Conservation (phyloP, 2,888 invertebrate species). For the Aricia artaxerxes region DNA sequence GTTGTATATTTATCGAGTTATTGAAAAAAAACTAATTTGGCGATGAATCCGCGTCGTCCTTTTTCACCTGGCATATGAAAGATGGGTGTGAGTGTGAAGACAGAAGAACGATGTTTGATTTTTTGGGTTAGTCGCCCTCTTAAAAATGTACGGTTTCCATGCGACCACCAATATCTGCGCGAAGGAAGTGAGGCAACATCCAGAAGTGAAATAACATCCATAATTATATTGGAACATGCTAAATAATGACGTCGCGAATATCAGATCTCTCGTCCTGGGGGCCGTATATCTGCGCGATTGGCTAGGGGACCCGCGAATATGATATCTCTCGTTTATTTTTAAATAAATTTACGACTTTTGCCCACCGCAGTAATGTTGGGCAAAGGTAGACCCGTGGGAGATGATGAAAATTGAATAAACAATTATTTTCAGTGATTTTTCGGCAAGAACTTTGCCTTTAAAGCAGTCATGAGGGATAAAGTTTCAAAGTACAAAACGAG, state of each 20-base stretch:
- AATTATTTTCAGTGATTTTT: not conserved
- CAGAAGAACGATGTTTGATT: no score
- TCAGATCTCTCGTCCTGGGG: slow-evolving; percentile 53
- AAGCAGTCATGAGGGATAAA: not conserved
- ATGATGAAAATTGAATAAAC: slow-evolving; percentile 14
- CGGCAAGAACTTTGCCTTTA: no score
- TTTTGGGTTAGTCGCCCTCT: no score
- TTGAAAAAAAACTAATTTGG: no score
- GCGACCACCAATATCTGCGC: not conserved
- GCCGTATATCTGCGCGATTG: slow-evolving; percentile 58
- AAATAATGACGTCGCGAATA: slow-evolving; percentile 37
- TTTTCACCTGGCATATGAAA: no score
- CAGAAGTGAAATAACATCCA: not conserved
- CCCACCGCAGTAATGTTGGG: not conserved
- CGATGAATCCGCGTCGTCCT: no score
- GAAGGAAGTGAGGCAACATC: not conserved
- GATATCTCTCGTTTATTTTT: slow-evolving; percentile 50
- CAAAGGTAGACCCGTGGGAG: slow-evolving; percentile 1
- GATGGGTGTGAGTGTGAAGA: no score
- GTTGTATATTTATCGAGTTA: no score
- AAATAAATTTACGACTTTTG: slow-evolving; percentile 35
- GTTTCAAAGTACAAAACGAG: no score
- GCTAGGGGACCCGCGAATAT: slow-evolving; percentile 49
- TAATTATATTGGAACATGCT: slow-evolving; percentile 16
- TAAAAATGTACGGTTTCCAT: no score